These are phyloP conservation scores for Pterocles orientalis DNA, from an alignment of 2,113 vertebrate species.

Conservation along the genomic window DNA sequence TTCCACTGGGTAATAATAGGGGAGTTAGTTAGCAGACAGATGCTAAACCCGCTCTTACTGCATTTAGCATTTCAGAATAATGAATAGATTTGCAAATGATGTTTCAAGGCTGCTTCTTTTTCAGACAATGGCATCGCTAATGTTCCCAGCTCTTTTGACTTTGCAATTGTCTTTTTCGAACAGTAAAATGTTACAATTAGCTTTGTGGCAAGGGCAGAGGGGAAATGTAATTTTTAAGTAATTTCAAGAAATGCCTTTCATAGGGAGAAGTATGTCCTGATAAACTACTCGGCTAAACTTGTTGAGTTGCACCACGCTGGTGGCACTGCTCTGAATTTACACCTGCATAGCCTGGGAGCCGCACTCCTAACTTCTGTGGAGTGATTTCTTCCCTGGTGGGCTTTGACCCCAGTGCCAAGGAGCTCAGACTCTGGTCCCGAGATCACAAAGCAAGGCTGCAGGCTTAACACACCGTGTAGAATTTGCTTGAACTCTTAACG, in stretches of 20 bases:
- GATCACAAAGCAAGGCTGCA: neutral
- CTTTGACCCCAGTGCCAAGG: neutral
- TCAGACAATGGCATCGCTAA: conserved; percentile 68
- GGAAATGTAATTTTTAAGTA: neutral
- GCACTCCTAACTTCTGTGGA: too few species aligned
- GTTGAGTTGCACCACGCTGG: neutral
- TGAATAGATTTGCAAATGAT: conserved; percentile 68
- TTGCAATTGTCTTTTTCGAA: neutral
- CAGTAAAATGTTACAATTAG: neutral
- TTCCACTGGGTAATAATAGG: conserved; percentile 53
- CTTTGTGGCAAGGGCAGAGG: neutral
- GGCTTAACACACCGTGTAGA: neutral
- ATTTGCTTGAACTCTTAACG: neutral
- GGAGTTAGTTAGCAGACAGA: conserved; percentile 66
- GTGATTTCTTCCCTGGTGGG: neutral
- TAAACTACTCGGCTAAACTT: neutral
- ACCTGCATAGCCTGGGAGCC: neutral
- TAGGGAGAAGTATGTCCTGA: neutral
- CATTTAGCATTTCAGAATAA: conserved; percentile 65
- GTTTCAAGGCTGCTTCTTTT: conserved; percentile 60
- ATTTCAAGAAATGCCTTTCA: neutral
- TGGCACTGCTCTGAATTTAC: neutral
- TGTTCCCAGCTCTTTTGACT: conserved; percentile 58
- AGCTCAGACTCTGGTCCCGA: neutral
- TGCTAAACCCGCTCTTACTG: conserved; percentile 46